These are phyloP conservation scores for Anoncus sp. DNA, from an alignment of 2,888 invertebrate species.

Conservation along the genomic window DNA sequence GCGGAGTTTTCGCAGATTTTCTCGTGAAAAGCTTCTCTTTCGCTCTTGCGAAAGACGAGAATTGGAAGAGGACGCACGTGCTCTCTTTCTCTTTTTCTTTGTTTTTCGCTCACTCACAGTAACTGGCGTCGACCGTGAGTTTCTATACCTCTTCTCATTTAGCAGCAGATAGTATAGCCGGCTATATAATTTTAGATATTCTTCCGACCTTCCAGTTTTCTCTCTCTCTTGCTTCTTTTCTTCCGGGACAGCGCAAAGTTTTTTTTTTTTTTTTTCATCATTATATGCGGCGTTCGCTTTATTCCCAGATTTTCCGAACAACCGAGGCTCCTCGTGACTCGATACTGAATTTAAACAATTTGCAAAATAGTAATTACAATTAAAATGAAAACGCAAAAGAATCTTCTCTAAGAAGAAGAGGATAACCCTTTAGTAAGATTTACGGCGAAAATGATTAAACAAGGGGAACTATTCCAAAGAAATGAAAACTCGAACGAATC, in stretches of 20 bases:
- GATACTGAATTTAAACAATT: neutral
- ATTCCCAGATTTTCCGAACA: neutral
- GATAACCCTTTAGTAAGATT: too few relatives aligned
- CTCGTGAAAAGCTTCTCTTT: conserved; percentile 43
- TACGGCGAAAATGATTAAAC: neutral
- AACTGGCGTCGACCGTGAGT: conserved; percentile 19
- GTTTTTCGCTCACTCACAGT: conserved; percentile 2
- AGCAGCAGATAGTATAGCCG: conserved; percentile 14
- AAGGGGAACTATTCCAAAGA: neutral
- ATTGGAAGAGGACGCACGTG: conserved; percentile 42
- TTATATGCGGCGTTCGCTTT: neutral
- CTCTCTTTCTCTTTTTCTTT: conserved; percentile 16
- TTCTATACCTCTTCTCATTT: conserved; percentile 21
- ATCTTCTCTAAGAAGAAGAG: neutral
- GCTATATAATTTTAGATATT: conserved; percentile 40
- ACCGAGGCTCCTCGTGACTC: neutral
- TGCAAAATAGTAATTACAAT: neutral
- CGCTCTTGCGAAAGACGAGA: conserved; percentile 15
- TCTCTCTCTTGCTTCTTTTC: neutral
- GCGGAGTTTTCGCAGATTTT: conserved; percentile 51
- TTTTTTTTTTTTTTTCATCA: neutral
- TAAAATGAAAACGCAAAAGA: neutral
- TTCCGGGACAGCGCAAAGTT: neutral
- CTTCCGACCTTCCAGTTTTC: conserved; percentile 28
- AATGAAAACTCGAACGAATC: conserved; percentile 10